Evolutionary conservation across 1,140 invertebrate genomes (phyloP), one percentile per base, ranked within the genome.

Genomic region (Drosophila orena): DNA sequence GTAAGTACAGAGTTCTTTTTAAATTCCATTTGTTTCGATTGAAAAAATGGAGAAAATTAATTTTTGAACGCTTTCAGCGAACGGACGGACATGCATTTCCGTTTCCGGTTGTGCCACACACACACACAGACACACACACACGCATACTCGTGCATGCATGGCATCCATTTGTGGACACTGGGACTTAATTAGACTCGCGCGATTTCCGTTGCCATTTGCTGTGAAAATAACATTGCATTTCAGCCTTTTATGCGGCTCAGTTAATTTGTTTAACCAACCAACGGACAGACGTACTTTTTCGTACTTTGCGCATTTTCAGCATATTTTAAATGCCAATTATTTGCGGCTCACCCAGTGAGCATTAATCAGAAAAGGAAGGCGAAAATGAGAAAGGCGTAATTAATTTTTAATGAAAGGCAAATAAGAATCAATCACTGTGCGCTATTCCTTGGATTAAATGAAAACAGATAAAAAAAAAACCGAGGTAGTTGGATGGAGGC

Each of bases 371-470:
- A 58, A 58, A 37, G 43, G 49, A 47, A 35, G 43, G 46, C 20
- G 52, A 53, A 46, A 53, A 53, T 40, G 35, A 70, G 52, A 62
- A 52, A 78, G 47, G 76, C 69, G 83, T 86, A 86, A 86, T 86
- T 86, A 88, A 88, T 88, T 89, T 88, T 88, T 88, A 83, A 86
- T 86, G 80, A 88, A 86, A 86, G 83, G 79, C 83, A 88, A 86
- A 86, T 88, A 88, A 79, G 77, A 70, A 57, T 65, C 79, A 74
- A 49, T 66, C 61, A 74, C 59, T 75, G 59, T 62, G 37, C 53
- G 53, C 61, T 53, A 75, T 60, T 66, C 61, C 72, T 58, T 75
- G 47, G 20, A 46, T 72, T 60, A 76, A 64, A 66, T 59, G 47
- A 66, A 30, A 22, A 27, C 70, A 40, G 37, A 55, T 27, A 35